Percentiles rank a stretch among this genome's conserved stretches.
These are phyloP conservation scores for Sabatieria punctata DNA, from an alignment of 2,888 invertebrate species.

Conservation along the genomic window DNA sequence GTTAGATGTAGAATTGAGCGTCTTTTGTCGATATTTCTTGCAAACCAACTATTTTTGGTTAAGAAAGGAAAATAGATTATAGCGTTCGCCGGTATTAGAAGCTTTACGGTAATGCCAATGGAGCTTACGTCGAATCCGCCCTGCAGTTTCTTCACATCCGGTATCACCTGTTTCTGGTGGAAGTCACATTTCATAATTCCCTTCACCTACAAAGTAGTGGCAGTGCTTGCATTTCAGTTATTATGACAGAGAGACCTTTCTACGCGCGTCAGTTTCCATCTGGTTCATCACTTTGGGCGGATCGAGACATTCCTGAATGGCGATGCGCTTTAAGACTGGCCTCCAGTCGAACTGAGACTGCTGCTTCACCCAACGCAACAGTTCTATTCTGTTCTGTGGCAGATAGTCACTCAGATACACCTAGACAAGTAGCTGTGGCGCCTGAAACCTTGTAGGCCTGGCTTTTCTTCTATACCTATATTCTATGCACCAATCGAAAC, in stretches of 20 bases:
- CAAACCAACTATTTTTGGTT: too few species aligned
- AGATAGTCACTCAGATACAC: slow-evolving; percentile 26
- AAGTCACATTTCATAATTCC: neutral
- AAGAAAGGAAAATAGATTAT: too few species aligned
- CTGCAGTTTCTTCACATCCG: neutral
- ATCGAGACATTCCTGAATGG: slow-evolving; percentile 2
- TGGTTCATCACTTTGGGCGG: neutral
- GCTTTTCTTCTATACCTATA: too few species aligned
- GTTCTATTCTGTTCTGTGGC: slow-evolving; percentile 23
- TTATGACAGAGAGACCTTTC: too few species aligned
- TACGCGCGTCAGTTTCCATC: neutral
- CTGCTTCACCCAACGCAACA: slow-evolving; percentile 16
- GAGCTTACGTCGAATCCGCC: neutral
- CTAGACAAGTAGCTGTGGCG: too few species aligned
- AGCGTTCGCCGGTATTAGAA: too few species aligned
- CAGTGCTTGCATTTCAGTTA: too few species aligned
- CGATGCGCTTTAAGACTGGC: neutral
- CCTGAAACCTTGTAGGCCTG: too few species aligned
- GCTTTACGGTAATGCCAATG: too few species aligned
- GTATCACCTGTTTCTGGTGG: neutral
- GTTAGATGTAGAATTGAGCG: too few species aligned
- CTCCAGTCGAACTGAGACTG: slow-evolving; percentile 3
- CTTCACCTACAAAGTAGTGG: neutral
- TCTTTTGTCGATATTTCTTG: too few species aligned
- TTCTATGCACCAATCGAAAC: too few species aligned